phyloP scores from a whole-genome alignment of 2,113 vertebrate genomes.

The Brachyhypopomus occidentalis region DNA sequence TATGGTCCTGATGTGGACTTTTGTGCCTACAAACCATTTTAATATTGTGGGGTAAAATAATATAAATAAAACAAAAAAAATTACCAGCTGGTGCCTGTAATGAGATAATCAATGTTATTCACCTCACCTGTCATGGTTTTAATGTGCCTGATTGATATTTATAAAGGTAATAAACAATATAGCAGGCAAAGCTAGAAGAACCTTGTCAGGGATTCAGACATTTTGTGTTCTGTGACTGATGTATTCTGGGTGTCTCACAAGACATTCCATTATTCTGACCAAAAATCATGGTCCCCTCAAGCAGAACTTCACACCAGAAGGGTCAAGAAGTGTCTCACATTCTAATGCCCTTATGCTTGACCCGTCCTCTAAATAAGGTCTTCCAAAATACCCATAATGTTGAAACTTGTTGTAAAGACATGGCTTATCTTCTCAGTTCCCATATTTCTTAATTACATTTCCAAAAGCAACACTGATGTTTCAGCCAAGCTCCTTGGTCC shows the following conservation, averaged over 20 bases:
- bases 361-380: background rate
- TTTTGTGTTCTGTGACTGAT: background rate
- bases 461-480: no score
- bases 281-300: background rate
- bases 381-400: background rate
- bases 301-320: background rate
- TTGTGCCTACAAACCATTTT: no score
- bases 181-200: background rate
- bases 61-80: no score
- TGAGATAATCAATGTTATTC: no score
- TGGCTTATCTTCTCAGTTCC: background rate
- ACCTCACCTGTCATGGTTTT: no score
- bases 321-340: background rate
- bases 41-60: no score
- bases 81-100: no score
- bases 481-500: no score
- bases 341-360: background rate
- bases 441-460: no score
- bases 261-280: background rate
- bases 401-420: no score
- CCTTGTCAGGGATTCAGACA: background rate
- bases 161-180: background rate
- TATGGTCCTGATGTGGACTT: no score
- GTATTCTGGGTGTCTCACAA: background rate
- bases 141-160: background rate